Percentiles rank a stretch among this genome's conserved stretches.
phyloP scores from a whole-genome alignment of 2,888 invertebrate species.

The Coecobrya sp. region DNA sequence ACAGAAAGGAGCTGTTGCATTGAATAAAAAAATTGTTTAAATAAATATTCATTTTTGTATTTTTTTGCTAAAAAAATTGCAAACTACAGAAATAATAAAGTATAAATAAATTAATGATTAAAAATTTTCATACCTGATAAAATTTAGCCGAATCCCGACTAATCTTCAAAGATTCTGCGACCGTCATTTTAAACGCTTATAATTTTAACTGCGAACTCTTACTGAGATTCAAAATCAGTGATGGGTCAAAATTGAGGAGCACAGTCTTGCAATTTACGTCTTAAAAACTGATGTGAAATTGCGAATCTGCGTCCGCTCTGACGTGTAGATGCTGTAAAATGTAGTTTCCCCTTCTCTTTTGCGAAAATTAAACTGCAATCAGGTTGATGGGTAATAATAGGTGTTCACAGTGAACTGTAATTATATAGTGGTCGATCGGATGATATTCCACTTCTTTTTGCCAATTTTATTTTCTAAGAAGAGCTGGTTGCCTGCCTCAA shows the following conservation, averaged over 20 bases:
- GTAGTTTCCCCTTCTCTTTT: too few species aligned
- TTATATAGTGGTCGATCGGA: neutral
- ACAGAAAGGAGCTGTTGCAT: constrained; percentile 79
- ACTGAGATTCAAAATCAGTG: too few species aligned
- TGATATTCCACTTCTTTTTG: too few species aligned
- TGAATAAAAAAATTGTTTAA: neutral
- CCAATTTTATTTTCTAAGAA: too few species aligned
- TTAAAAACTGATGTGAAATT: too few species aligned
- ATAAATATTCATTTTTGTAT: neutral
- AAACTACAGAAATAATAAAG: neutral
- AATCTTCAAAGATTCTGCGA: constrained; percentile 53
- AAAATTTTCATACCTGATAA: constrained; percentile 66
- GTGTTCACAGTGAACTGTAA: neutral
- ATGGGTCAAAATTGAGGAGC: too few species aligned
- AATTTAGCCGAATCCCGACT: constrained; percentile 62
- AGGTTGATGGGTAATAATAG: neutral
- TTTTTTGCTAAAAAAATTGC: neutral
- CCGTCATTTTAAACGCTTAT: constrained; percentile 58
- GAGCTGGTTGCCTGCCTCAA: too few species aligned
- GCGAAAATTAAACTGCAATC: neutral
- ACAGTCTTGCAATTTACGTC: too few species aligned
- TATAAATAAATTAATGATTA: too few species aligned
- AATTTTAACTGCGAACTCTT: too few species aligned
- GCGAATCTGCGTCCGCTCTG: too few species aligned
- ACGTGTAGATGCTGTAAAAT: too few species aligned